These are phyloP conservation scores for Stenurella melanura DNA, from an alignment of 2,888 invertebrate species.

Conservation along the genomic window DNA sequence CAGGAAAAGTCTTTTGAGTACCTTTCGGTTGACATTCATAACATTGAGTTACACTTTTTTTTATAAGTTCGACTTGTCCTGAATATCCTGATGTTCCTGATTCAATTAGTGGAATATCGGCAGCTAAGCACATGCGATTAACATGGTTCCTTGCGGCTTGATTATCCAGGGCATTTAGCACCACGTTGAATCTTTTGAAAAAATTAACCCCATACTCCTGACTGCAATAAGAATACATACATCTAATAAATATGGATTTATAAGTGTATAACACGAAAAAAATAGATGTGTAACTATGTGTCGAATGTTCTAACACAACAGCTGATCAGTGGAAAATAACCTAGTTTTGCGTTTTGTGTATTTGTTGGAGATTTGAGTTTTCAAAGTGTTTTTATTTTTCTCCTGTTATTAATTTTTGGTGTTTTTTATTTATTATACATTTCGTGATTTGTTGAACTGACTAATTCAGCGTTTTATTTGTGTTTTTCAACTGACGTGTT, in stretches of 20 bases:
- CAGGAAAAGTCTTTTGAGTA: slow-evolving; percentile 94
- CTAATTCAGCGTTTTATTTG: no score
- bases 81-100: slow-evolving; percentile 98
- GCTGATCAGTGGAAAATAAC: no score
- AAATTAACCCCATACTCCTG: slow-evolving; percentile 92
- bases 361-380: no score
- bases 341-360: no score
- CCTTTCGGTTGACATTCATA: slow-evolving; percentile 97
- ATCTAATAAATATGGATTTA: not conserved
- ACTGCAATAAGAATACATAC: slow-evolving; percentile 75
- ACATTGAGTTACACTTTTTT: slow-evolving; percentile 92
- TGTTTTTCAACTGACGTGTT: no score
- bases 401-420: no score
- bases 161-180: slow-evolving; percentile 98
- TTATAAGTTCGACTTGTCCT: slow-evolving; percentile 94
- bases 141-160: slow-evolving; percentile 97
- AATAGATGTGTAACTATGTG: no score
- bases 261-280: no score
- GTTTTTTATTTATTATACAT: no score
- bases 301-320: no score
- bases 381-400: no score
- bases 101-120: slow-evolving; percentile 94
- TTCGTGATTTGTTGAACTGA: no score
- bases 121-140: slow-evolving; percentile 98
- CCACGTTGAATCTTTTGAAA: slow-evolving; percentile 92